These are phyloP conservation scores for Cyphomyrmex costatus DNA, from an alignment of 1,140 invertebrate genomes.

Conservation along the genomic window DNA sequence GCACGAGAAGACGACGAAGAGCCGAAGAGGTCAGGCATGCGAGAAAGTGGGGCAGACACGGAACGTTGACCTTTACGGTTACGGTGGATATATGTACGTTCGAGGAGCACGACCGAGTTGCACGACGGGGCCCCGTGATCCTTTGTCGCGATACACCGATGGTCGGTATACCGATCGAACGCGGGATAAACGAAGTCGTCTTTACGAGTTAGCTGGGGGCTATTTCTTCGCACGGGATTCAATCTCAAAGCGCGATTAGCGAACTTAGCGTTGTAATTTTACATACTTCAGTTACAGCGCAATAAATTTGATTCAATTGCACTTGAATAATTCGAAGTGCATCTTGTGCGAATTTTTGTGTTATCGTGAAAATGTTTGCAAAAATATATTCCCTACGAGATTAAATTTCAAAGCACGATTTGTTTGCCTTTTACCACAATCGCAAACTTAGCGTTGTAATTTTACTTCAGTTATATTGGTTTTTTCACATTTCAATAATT, in stretches of 20 bases:
- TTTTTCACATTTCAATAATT: not conserved
- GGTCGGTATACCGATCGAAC: not conserved
- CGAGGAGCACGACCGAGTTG: conserved; percentile 42
- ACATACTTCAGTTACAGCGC: no score
- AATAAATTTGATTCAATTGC: no score
- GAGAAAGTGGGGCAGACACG: conserved; percentile 70
- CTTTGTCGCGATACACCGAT: conserved; percentile 37
- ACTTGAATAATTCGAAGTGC: no score
- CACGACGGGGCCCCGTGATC: conserved; percentile 11
- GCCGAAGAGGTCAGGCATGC: conserved; percentile 69
- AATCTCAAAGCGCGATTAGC: not conserved
- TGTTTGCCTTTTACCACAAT: not conserved
- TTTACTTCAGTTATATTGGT: not conserved
- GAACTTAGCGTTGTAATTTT: not conserved
- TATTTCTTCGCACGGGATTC: not conserved
- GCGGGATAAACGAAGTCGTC: conserved; percentile 6
- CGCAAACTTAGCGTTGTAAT: not conserved
- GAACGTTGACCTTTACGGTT: conserved; percentile 70
- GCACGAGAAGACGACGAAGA: conserved; percentile 28
- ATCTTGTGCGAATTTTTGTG: no score
- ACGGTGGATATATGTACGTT: conserved; percentile 40
- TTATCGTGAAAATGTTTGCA: no score
- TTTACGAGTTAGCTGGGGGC: not conserved
- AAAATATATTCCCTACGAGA: no score
- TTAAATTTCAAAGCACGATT: not conserved